Conservation (phyloP, 2,113 vertebrate genomes). For the Indicator maculatus region DNA sequence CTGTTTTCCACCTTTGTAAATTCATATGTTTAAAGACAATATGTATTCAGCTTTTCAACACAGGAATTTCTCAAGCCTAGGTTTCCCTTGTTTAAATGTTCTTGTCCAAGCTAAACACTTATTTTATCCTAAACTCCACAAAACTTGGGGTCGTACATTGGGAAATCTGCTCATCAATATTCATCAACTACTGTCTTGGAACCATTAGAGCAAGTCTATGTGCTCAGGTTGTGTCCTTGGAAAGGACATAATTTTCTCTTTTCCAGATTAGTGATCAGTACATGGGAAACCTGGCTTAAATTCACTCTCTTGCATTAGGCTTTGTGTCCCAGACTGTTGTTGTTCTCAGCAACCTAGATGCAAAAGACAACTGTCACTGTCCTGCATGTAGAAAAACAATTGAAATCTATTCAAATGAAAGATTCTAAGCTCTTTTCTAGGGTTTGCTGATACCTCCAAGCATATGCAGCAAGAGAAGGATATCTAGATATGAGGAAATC, state of each 20-base stretch:
- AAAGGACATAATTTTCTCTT: neutral
- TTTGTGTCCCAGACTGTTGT: neutral
- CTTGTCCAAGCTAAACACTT: neutral
- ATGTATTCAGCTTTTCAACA: neutral
- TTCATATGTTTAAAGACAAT: neutral
- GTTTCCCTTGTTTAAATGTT: neutral
- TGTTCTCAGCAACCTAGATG: neutral
- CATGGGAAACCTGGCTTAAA: neutral
- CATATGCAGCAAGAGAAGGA: neutral
- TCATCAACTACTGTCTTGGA: neutral
- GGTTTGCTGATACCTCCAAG: neutral
- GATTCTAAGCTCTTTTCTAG: neutral
- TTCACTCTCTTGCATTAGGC: neutral
- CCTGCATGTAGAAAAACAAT: neutral
- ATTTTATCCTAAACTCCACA: neutral
- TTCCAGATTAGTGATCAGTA: neutral
- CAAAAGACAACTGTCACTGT: neutral
- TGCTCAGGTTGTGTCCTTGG: neutral
- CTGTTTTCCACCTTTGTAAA: neutral
- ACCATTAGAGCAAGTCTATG: neutral
- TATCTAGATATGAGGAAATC: neutral
- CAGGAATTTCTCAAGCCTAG: neutral
- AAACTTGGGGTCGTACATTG: neutral
- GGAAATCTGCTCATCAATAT: neutral
- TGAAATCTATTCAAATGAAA: neutral